Evolutionary conservation across 2,888 invertebrate species (phyloP).

Genomic region (Lamellibrachia columna): DNA sequence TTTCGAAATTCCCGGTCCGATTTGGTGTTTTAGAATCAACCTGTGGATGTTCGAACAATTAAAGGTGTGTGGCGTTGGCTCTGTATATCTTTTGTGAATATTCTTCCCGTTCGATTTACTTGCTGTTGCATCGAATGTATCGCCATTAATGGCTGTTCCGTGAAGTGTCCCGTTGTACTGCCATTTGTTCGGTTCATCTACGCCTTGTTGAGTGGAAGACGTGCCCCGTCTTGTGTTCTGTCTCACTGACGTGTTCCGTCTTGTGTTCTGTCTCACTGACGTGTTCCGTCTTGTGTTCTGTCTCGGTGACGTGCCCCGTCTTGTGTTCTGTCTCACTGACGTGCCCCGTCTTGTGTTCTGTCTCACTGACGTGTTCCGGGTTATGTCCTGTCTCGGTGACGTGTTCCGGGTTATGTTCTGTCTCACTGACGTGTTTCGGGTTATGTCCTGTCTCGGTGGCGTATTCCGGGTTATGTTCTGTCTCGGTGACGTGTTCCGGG

Average conservation of each 20-base stretch:
- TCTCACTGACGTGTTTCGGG: not conserved
- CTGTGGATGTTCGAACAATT: conserved; percentile 56
- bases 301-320: not conserved
- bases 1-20: conserved; percentile 61
- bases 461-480: not conserved
- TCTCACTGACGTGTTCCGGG: no score
- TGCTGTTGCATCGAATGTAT: not conserved
- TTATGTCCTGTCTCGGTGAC: no score
- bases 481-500: not conserved
- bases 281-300: not conserved
- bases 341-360: not conserved
- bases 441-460: not conserved
- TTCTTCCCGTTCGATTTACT: not conserved
- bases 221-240: no score
- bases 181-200: not conserved
- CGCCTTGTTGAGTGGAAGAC: no score
- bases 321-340: not conserved
- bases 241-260: not conserved
- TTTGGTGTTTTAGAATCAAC: conserved; percentile 52
- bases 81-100: not conserved
- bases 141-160: not conserved
- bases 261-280: not conserved
- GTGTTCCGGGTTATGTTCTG: no score
- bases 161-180: not conserved
- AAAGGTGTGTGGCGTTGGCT: conserved; percentile 31